These are phyloP conservation scores for Apodemus agrarius DNA, from an alignment of 2,797 vertebrate species.

Conservation along the genomic window DNA sequence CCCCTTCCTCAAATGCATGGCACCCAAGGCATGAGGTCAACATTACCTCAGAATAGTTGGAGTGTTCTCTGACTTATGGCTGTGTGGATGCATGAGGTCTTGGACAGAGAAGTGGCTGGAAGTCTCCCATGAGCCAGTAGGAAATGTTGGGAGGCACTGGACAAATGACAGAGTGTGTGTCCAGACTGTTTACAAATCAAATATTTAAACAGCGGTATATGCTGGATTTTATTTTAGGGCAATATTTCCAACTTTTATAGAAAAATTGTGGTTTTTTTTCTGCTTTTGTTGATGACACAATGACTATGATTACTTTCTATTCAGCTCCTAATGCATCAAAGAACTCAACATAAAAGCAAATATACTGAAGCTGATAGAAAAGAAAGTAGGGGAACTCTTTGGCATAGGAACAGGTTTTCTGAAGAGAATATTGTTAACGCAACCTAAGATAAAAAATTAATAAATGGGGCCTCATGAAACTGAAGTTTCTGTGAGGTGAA, in stretches of 20 bases:
- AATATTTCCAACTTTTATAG: background rate
- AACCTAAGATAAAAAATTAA: background rate
- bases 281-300: background rate
- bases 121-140: background rate
- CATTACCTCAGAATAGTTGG: background rate
- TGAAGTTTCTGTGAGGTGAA: background rate
- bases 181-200: background rate
- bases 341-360: background rate
- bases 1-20: too few relatives aligned
- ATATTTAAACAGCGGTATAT: background rate
- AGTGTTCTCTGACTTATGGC: background rate
- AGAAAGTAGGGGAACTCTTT: background rate
- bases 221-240: background rate
- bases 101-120: background rate
- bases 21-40: background rate
- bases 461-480: background rate
- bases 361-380: background rate
- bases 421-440: background rate
- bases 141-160: background rate
- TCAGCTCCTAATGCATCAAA: background rate
- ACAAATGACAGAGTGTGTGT: background rate
- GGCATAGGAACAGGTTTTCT: background rate
- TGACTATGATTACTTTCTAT: background rate
- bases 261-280: background rate
- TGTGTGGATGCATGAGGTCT: background rate